phyloP scores from a whole-genome alignment of 2,113 vertebrate genomes.

The Leucosticte australis region DNA sequence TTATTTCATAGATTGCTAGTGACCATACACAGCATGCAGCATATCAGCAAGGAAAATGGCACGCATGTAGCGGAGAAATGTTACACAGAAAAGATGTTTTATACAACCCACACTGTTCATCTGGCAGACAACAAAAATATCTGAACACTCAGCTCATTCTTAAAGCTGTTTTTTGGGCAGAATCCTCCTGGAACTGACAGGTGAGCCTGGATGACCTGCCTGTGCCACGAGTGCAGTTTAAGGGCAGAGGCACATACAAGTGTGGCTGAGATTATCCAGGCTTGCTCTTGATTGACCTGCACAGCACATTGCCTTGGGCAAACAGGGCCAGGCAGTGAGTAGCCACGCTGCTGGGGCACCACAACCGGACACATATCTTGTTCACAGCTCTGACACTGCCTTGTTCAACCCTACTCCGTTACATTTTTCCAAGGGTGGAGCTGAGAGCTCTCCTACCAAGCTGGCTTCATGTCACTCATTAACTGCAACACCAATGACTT shows the following conservation, averaged over 20 bases:
- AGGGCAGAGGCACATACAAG: neutral
- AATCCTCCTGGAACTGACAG: neutral
- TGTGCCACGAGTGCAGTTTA: accelerated
- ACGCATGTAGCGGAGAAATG: neutral
- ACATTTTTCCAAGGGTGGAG: neutral
- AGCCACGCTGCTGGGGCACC: neutral
- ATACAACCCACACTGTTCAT: neutral
- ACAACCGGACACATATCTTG: neutral
- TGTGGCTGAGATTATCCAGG: neutral
- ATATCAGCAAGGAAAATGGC: neutral
- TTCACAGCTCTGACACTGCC: neutral
- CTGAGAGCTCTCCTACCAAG: neutral
- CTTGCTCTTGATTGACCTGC: neutral
- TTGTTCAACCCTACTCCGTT: neutral
- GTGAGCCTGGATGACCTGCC: neutral
- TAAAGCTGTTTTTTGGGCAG: neutral
- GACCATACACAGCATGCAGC: neutral
- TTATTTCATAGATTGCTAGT: neutral
- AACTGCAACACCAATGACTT: neutral
- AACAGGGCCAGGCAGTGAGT: neutral
- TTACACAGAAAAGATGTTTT: neutral
- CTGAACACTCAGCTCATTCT: neutral
- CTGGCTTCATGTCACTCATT: neutral
- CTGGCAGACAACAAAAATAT: neutral
- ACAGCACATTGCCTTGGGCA: neutral